Evolutionary conservation across 2,797 vertebrate genomes (phyloP), one percentile per base, ranked within the genome.

Genomic region (Chaunax sp.): DNA sequence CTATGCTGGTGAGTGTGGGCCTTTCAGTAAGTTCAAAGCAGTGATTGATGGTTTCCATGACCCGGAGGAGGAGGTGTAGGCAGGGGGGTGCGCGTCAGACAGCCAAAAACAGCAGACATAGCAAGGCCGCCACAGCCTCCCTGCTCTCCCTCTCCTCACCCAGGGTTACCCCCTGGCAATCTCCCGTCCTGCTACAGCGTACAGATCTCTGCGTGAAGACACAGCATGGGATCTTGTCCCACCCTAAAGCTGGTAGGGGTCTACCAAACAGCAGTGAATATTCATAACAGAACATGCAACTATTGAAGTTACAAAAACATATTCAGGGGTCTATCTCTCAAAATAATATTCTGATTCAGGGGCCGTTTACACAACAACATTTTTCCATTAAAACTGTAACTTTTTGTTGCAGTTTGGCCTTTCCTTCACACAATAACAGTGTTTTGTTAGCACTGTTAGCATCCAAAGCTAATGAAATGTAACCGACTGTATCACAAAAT

Each of bases 21-120:
- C 84, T 87, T 87, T 89, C 84, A 87, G 75, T 81, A 12, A 80
- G 71, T 86, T 89, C 77, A 43, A 74, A 60, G 83, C 79, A 20
- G 63, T 82, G 89, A 89, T 89, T 84, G 84, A 90, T 88, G 68
- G 61, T 41, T 73, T 72, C 69, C 62, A 50, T 69, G 71, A 81
- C 76, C 43, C 16, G 1, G 19, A 53, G 57, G 60, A 43, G 77
- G 75, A 52, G 63, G 41, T 28, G 54, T 23, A 14, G 51, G 72
- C 14, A 1, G 30, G 13, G n/a, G 46, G 54, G 55, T 45, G n/a
- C n/a, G 49, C 56, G 78, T 71, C 76, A 64, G 51, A 69, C 47
- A 49, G 56, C 5, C 33, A 77, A 72, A n/a, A 78, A 76, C 46
- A 18, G 67, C 2, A 11, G 64, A 67, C 72, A 65, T 50, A 47